These are phyloP conservation scores for Agonopterix heracliana DNA, from an alignment of 2,888 invertebrate genomes.

Conservation along the genomic window DNA sequence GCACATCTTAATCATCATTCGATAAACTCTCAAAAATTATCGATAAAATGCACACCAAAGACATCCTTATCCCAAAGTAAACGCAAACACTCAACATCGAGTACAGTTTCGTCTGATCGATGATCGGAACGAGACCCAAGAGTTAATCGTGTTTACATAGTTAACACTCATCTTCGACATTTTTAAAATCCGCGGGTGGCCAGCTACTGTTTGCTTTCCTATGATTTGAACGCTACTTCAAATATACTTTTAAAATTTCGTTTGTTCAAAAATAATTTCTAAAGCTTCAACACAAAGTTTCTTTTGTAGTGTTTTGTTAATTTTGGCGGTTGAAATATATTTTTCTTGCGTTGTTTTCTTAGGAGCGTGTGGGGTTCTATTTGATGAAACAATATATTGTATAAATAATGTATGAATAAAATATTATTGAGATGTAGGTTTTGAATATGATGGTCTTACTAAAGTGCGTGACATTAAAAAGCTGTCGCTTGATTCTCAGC, in stretches of 20 bases:
- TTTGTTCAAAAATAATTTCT: constrained; percentile 11
- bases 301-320: not conserved
- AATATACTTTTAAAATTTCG: constrained; percentile 20
- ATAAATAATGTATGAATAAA: constrained; percentile 29
- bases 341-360: constrained; percentile 15
- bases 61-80: constrained; percentile 37
- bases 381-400: constrained; percentile 41
- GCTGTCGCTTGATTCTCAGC: too few species aligned
- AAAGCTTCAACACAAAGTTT: constrained; percentile 3
- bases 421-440: constrained; percentile 18
- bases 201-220: constrained; percentile 67
- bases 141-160: constrained; percentile 64
- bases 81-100: constrained; percentile 40
- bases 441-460: not conserved
- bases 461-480: too few species aligned
- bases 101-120: constrained; percentile 52
- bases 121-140: constrained; percentile 44
- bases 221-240: constrained; percentile 43
- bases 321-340: constrained; percentile 4
- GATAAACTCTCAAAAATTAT: too few species aligned
- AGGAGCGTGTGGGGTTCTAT: constrained; percentile 30
- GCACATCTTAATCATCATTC: too few species aligned
- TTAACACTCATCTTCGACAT: constrained; percentile 52
- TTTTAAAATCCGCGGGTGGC: constrained; percentile 60
- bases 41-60: not conserved